These are phyloP conservation scores for Orgyia antiqua DNA, from an alignment of 2,888 invertebrate species.

Conservation along the genomic window DNA sequence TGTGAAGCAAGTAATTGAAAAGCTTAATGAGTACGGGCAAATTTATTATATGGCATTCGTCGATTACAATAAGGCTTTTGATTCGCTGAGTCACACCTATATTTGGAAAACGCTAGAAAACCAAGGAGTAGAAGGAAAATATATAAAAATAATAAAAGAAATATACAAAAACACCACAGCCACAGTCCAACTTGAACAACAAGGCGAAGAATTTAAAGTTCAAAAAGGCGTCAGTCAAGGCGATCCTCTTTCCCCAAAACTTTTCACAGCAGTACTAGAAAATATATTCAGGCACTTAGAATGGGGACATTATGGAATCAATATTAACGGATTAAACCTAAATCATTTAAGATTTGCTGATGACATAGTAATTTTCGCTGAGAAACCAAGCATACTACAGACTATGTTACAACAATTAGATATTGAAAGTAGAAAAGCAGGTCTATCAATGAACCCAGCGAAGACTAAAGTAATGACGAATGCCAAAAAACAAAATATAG, in stretches of 20 bases:
- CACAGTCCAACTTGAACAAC: not conserved
- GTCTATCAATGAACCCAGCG: not conserved
- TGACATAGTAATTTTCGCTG: not conserved
- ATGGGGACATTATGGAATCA: not conserved
- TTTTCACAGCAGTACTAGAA: not conserved
- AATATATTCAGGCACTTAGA: not conserved
- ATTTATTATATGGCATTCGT: conserved; percentile 9
- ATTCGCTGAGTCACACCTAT: not conserved
- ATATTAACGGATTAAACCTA: not conserved
- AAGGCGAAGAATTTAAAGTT: not conserved
- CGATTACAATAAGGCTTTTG: conserved; percentile 4
- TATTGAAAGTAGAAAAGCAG: not conserved
- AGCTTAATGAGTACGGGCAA: conserved; percentile 2
- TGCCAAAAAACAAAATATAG: too few relatives aligned
- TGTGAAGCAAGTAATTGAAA: conserved; percentile 13
- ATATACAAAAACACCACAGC: not conserved
- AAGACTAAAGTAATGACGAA: not conserved
- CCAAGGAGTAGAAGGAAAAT: conserved; percentile 1
- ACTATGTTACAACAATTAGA: not conserved
- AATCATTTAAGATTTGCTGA: not conserved
- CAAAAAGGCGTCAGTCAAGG: not conserved
- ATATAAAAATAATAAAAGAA: not conserved
- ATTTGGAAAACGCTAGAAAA: conserved; percentile 1
- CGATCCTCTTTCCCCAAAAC: not conserved
- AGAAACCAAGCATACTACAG: not conserved